phyloP scores from a whole-genome alignment of 2,888 invertebrate species.

The Coleophora flavipennella region DNA sequence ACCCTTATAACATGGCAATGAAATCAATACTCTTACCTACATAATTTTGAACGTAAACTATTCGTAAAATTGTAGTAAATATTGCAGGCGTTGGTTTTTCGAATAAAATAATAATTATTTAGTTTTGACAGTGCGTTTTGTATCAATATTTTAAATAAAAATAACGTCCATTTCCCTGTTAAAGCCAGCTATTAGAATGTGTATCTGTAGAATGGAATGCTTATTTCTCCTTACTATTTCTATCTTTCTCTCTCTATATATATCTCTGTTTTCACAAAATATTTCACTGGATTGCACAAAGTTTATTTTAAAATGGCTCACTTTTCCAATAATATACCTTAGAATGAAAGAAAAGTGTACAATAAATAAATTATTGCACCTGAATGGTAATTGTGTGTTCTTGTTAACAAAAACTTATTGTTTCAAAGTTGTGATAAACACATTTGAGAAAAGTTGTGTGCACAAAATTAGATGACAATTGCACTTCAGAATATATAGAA shows the following conservation, averaged over 20 bases:
- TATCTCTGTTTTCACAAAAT: constrained; percentile 60
- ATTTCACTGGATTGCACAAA: constrained; percentile 69
- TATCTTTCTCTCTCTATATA: constrained; percentile 17
- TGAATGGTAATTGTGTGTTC: constrained; percentile 48
- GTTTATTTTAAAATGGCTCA: constrained; percentile 72
- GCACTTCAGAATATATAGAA: too few species aligned
- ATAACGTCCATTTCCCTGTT: constrained; percentile 71
- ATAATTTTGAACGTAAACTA: constrained; percentile 9
- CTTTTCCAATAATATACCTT: constrained; percentile 61
- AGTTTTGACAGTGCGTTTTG: constrained; percentile 33
- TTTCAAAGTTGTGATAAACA: constrained; percentile 31
- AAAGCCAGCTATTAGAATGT: constrained; percentile 65
- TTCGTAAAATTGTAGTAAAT: constrained; percentile 30
- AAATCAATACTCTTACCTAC: constrained; percentile 34
- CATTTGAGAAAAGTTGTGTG: constrained; percentile 30
- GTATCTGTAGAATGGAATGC: constrained; percentile 70
- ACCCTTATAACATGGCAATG: constrained; percentile 23
- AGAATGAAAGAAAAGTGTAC: constrained; percentile 34
- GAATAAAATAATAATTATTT: constrained; percentile 26
- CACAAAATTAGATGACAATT: constrained; percentile 38
- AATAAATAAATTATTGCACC: constrained; percentile 48
- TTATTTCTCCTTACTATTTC: constrained; percentile 67
- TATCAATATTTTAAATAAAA: constrained; percentile 35
- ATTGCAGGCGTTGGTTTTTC: constrained; percentile 37
- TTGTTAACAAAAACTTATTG: constrained; percentile 25